phyloP scores from a whole-genome alignment of 2,888 invertebrate genomes.

The Adelognathus sp. region DNA sequence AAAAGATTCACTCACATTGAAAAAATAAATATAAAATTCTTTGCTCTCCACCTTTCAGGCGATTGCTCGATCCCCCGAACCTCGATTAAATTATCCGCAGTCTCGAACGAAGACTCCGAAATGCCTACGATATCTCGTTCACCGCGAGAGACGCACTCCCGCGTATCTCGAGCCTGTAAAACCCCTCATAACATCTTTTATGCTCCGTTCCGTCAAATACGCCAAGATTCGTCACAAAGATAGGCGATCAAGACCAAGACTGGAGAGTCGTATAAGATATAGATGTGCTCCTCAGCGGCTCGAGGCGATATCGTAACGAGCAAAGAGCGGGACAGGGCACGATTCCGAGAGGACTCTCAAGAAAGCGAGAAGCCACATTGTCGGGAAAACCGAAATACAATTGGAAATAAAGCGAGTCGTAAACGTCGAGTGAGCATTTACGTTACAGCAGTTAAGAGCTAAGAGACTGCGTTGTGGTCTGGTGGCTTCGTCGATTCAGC shows the following conservation, averaged over 20 bases:
- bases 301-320: no score
- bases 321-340: background rate
- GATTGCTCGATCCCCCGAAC: background rate
- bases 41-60: background rate
- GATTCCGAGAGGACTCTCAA: background rate
- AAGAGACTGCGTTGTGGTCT: conserved; percentile 46
- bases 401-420: conserved; percentile 60
- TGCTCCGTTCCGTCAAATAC: conserved; percentile 5
- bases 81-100: background rate
- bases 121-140: background rate
- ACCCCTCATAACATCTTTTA: background rate
- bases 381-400: conserved; percentile 46
- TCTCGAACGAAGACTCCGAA: background rate
- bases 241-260: background rate
- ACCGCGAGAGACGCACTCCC: background rate
- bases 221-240: conserved; percentile 16
- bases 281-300: background rate
- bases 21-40: background rate
- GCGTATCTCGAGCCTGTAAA: background rate
- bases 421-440: conserved; percentile 62
- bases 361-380: conserved; percentile 8
- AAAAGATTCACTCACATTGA: no score
- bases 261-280: background rate
- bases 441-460: conserved; percentile 60
- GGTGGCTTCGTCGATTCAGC: conserved; percentile 5